Evolutionary conservation across 1,140 invertebrate genomes (phyloP).

Genomic region (Scaptomyza hsui): DNA sequence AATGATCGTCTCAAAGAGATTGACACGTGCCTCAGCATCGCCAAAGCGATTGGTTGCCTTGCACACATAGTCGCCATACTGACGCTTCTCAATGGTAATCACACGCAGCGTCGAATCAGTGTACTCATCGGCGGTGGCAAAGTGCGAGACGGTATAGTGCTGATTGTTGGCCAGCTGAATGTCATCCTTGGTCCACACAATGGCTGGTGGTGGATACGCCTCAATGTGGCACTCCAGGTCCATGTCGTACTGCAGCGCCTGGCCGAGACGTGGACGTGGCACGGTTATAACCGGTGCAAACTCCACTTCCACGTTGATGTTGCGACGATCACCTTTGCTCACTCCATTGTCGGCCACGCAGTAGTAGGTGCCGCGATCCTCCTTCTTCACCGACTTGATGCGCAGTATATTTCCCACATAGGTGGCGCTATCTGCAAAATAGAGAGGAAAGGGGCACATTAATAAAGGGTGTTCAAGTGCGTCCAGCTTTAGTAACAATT

Average conservation of each 20-base stretch:
- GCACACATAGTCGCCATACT: conserved; percentile 94
- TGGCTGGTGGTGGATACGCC: conserved; percentile 95
- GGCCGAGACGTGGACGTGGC: conserved; percentile 90
- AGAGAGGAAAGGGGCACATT: not conserved
- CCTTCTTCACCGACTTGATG: conserved; percentile 91
- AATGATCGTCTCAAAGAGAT: conserved; percentile 94
- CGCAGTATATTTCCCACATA: conserved; percentile 93
- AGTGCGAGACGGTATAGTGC: conserved; percentile 94
- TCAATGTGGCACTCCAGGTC: conserved; percentile 96
- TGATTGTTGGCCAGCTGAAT: conserved; percentile 93
- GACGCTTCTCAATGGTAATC: conserved; percentile 95
- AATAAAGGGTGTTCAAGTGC: conserved; percentile 54
- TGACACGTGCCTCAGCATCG: conserved; percentile 89
- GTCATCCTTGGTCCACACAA: conserved; percentile 94
- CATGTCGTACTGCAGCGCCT: conserved; percentile 96
- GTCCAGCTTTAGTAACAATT: conserved; percentile 47
- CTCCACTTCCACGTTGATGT: conserved; percentile 95
- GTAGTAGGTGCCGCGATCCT: conserved; percentile 96
- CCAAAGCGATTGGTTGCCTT: conserved; percentile 95
- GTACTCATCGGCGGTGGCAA: conserved; percentile 94
- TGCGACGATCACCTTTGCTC: conserved; percentile 91
- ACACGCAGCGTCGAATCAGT: conserved; percentile 94
- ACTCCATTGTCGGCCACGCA: conserved; percentile 97
- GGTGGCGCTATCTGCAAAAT: conserved; percentile 83
- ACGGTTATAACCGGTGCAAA: conserved; percentile 94